phyloP scores from a whole-genome alignment of 2,113 vertebrate genomes.

The Penelope pileata region DNA sequence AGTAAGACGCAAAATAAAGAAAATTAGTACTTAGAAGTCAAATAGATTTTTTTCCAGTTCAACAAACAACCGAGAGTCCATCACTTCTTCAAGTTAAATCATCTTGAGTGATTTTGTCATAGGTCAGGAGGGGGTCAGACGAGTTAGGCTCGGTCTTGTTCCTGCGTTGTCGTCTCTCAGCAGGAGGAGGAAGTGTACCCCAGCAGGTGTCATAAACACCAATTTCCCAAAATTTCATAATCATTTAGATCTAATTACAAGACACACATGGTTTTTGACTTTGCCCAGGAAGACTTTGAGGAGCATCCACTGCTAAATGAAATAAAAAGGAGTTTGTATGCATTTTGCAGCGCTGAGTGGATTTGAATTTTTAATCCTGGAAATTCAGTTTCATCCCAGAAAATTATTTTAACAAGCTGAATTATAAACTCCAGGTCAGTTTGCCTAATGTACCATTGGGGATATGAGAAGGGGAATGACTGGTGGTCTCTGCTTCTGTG shows the following conservation, averaged over 20 bases:
- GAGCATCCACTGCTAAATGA: neutral
- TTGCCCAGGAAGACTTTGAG: neutral
- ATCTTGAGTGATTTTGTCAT: conserved; percentile 53
- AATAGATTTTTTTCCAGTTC: conserved; percentile 1
- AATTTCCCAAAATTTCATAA: conserved; percentile 68
- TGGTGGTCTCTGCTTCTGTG: neutral
- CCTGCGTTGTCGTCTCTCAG: conserved; percentile 46
- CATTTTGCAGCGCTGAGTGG: neutral
- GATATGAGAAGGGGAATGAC: neutral
- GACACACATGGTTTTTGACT: conserved; percentile 29
- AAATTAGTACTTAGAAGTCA: conserved; percentile 25
- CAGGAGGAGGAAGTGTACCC: conserved; percentile 64
- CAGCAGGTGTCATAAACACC: conserved; percentile 73
- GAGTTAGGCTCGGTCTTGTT: conserved; percentile 47
- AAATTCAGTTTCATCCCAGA: neutral
- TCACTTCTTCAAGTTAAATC: conserved; percentile 47
- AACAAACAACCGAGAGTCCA: conserved; percentile 5
- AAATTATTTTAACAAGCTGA: neutral
- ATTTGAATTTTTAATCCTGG: conserved; percentile 15
- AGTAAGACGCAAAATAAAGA: conserved; percentile 43
- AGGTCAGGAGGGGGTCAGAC: conserved; percentile 64
- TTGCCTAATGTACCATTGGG: neutral
- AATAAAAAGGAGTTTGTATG: neutral
- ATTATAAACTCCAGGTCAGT: neutral
- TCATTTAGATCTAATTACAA: conserved; percentile 70